These are phyloP conservation scores for Spea hammondii DNA, from an alignment of 2,797 vertebrate species.

Conservation along the genomic window DNA sequence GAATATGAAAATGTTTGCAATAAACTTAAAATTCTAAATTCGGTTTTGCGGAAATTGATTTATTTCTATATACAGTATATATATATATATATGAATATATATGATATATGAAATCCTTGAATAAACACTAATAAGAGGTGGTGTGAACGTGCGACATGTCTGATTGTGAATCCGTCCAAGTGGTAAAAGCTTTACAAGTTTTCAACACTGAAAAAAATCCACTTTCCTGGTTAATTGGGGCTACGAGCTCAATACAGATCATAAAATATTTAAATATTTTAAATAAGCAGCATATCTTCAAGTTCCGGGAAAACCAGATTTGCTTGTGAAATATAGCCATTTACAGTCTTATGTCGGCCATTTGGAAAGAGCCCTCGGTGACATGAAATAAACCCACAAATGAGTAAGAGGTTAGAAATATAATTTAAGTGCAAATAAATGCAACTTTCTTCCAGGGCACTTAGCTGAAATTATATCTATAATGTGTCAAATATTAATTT, in stretches of 20 bases:
- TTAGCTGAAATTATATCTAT: too few species aligned
- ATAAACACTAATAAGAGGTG: too few species aligned
- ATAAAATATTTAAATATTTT: background rate
- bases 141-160: too few species aligned
- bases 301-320: background rate
- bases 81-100: too few species aligned
- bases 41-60: too few species aligned
- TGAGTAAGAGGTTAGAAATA: background rate
- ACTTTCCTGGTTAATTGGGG: background rate
- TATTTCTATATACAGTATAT: too few species aligned
- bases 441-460: background rate
- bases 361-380: background rate
- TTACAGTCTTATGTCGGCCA: background rate
- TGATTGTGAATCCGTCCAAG: too few species aligned
- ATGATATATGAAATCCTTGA: too few species aligned
- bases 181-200: too few species aligned
- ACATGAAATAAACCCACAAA: background rate
- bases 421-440: background rate
- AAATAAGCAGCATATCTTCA: background rate
- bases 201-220: background rate
- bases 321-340: background rate
- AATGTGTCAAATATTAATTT: too few species aligned
- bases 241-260: background rate
- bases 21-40: background rate
- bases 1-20: background rate